Percentiles rank a stretch among this genome's conserved stretches.
Conservation (phyloP, 2,113 vertebrate species). For the Erpornis zantholeuca region DNA sequence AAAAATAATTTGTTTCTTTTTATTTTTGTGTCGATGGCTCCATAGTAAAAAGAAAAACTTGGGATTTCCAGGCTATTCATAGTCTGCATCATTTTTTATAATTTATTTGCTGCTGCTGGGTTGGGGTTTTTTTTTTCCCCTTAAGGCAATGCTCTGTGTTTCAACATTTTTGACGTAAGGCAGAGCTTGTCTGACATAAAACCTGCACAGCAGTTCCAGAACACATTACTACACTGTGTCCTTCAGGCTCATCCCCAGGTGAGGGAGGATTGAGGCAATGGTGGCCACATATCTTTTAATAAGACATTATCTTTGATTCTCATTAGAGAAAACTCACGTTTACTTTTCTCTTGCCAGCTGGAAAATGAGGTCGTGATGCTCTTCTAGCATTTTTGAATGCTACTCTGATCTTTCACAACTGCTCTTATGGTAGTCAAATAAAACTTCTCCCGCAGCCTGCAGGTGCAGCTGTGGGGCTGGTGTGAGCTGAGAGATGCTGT, state of each 20-base stretch:
- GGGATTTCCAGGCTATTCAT: not conserved
- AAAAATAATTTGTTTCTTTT: slow-evolving; percentile 26
- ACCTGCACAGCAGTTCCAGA: not conserved
- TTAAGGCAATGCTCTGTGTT: not conserved
- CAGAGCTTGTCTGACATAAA: not conserved
- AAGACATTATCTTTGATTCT: not conserved
- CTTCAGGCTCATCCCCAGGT: accelerated
- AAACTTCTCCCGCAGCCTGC: not conserved
- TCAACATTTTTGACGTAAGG: not conserved
- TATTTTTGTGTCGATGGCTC: not conserved
- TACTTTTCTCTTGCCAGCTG: not conserved
- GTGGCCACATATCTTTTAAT: not conserved
- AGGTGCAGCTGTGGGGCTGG: not conserved
- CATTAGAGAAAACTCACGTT: not conserved
- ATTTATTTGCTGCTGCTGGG: not conserved
- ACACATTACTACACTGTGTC: accelerated
- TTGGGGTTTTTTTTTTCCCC: not conserved
- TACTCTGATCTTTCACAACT: not conserved
- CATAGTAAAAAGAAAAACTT: not conserved
- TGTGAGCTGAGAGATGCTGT: not conserved
- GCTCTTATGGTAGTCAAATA: not conserved
- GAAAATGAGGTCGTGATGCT: not conserved
- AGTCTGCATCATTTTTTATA: not conserved
- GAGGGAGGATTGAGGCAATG: not conserved
- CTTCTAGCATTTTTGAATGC: not conserved